Conservation (phyloP, 2,888 invertebrate species). For the Ormyrus thymus region DNA sequence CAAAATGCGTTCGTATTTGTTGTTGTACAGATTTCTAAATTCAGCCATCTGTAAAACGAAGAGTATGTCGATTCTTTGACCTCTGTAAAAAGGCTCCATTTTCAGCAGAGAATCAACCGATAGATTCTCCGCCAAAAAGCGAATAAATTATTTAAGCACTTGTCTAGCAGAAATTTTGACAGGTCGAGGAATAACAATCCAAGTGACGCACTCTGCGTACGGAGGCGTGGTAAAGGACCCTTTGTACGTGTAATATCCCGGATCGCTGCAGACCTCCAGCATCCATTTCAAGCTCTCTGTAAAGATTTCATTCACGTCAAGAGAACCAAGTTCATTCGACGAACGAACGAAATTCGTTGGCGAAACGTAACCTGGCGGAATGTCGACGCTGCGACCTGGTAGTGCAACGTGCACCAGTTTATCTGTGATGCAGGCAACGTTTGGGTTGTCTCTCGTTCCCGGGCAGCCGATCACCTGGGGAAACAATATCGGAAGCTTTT, state of each 20-base stretch:
- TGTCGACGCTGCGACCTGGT: constrained; percentile 46
- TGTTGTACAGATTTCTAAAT: constrained; percentile 77
- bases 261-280: constrained; percentile 53
- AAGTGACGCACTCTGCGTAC: constrained; percentile 65
- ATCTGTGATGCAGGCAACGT: constrained; percentile 60
- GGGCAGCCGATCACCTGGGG: constrained; percentile 64
- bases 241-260: constrained; percentile 65
- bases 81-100: not conserved
- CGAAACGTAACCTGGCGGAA: constrained; percentile 58
- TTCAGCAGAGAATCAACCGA: not conserved
- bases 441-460: constrained; percentile 63
- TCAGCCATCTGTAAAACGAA: constrained; percentile 75
- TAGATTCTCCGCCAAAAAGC: not conserved
- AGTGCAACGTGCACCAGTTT: constrained; percentile 59
- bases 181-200: constrained; percentile 64
- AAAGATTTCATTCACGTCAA: not conserved
- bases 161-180: constrained; percentile 64
- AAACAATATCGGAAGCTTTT: not conserved
- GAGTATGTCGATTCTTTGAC: not conserved
- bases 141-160: constrained; percentile 50
- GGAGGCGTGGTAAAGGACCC: constrained; percentile 66
- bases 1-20: constrained; percentile 74
- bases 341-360: not conserved
- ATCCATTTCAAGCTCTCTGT: constrained; percentile 63
- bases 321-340: not conserved